Base-by-base conservation (phyloP, 1,140 invertebrate species). In the Aphelinus certus region DNA sequence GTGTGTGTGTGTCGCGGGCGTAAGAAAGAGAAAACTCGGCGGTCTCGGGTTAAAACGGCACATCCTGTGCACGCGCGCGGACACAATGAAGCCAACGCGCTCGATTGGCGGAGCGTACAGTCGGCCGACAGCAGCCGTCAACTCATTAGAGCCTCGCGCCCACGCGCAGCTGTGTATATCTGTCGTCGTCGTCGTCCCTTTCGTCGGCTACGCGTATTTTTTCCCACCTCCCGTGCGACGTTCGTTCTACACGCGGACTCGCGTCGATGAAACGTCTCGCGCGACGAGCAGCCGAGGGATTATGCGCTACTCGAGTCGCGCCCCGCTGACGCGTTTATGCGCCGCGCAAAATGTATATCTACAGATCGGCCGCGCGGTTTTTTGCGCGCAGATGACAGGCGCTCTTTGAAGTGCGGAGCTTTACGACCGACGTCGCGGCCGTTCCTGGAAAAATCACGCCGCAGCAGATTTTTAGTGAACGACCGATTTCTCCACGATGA, bases 131-230 rank as follows among this genome's bases (percentile, higher is more conserved):
- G 58, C 4, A 71, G 62, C 56, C 57, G 65, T 74, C 73, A 62
- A 74, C 57, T 74, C 73, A 74, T 74, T 74, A 74, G 73, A 53
- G 3, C 9, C 57, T 47, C 55, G 10, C 48, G 42, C 65, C 26
- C 26, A 26, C 26, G 26, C 26, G 26, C 26, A 26, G 26, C 26
- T 26, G 26, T 26, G 26, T 26, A 26, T 26, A 26, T 26, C 26
- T 26, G 26, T 26, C 26, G 26, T 26, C 26, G 26, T 63, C 61
- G 49, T 45, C 61, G 61, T 26, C 26, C 26, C 26, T 26, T 26
- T 26, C 43, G 51, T 63, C 70, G 45, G 9, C n/a, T n/a, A 45
- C 51, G 43, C 51, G 51, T n/a, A 6, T 51, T 51, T 65, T 51
- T 51, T 48, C 10, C 26, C 63, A n/a, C 51, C 46, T 65, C 63